Percentiles rank a stretch among this genome's conserved stretches.
Conservation (phyloP, 1,140 invertebrate species). For the Brachionus rubens region DNA sequence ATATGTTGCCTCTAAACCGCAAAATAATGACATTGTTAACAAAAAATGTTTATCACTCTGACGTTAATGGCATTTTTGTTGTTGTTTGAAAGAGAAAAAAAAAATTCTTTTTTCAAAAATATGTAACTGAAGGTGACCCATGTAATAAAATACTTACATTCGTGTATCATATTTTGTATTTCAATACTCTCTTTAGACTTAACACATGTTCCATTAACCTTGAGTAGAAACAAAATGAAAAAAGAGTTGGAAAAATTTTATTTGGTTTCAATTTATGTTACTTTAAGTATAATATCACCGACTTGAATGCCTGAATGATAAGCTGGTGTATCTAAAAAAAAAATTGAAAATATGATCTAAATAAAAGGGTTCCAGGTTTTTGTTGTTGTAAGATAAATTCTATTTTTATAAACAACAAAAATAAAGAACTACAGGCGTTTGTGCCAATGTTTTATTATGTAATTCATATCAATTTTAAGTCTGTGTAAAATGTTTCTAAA, state of each 20-base stretch:
- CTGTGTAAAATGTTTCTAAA: too few relatives aligned
- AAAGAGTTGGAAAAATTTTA: background rate
- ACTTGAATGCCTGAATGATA: constrained; percentile 30
- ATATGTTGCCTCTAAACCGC: constrained; percentile 23
- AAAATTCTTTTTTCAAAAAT: too few relatives aligned
- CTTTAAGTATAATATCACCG: constrained; percentile 39
- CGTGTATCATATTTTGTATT: constrained; percentile 34
- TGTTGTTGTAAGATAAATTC: background rate
- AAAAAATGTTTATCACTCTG: background rate
- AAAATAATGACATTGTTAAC: constrained; percentile 36
- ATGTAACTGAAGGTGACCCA: too few relatives aligned
- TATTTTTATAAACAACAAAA: too few relatives aligned
- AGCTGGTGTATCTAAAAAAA: constrained; percentile 12
- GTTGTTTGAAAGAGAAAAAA: background rate
- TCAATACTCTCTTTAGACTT: constrained; percentile 20
- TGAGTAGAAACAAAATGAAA: too few relatives aligned
- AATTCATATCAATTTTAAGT: too few relatives aligned
- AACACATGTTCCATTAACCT: constrained; percentile 41
- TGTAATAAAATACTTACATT: constrained; percentile 44
- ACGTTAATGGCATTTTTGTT: constrained; percentile 11
- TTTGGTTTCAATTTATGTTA: background rate
- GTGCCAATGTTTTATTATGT: too few relatives aligned
- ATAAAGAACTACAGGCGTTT: too few relatives aligned
- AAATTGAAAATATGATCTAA: background rate
- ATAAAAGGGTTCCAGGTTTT: too few relatives aligned